Percentiles rank a stretch among this genome's conserved stretches.
phyloP scores from a whole-genome alignment of 2,888 invertebrate genomes.

The Standfussiana lucernea region DNA sequence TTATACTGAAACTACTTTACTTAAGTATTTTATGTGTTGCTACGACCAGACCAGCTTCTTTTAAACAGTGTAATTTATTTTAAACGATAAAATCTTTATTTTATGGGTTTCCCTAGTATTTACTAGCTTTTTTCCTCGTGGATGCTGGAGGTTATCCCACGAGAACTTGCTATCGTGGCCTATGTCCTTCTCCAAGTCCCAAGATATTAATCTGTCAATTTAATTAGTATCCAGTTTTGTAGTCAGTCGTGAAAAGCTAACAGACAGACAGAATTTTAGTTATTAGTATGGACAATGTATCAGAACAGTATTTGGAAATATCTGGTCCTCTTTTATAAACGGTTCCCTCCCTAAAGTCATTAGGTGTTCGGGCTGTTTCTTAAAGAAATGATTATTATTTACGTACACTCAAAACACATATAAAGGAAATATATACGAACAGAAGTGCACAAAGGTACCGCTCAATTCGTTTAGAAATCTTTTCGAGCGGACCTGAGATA shows the following conservation, averaged over 20 bases:
- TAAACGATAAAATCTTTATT: not conserved
- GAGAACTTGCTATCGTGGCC: not conserved
- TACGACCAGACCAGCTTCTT: not conserved
- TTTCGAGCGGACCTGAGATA: too few species aligned
- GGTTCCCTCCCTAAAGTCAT: too few species aligned
- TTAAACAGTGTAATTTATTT: not conserved
- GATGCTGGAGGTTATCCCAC: not conserved
- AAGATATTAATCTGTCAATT: not conserved
- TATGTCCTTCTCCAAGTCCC: not conserved
- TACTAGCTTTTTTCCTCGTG: not conserved
- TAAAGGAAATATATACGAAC: too few species aligned
- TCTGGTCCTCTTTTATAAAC: not conserved
- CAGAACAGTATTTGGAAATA: not conserved
- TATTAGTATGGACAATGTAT: not conserved
- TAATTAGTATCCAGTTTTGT: not conserved
- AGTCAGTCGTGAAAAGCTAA: not conserved
- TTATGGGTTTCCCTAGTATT: not conserved
- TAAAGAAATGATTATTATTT: not conserved
- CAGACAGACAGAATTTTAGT: not conserved
- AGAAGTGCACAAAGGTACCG: too few species aligned
- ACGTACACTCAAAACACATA: too few species aligned
- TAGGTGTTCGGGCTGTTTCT: not conserved
- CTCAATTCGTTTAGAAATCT: too few species aligned
- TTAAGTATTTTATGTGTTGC: not conserved
- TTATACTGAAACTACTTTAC: slow-evolving; percentile 1